Conservation (phyloP, 2,797 vertebrate species). For the Tolypeutes matacus region DNA sequence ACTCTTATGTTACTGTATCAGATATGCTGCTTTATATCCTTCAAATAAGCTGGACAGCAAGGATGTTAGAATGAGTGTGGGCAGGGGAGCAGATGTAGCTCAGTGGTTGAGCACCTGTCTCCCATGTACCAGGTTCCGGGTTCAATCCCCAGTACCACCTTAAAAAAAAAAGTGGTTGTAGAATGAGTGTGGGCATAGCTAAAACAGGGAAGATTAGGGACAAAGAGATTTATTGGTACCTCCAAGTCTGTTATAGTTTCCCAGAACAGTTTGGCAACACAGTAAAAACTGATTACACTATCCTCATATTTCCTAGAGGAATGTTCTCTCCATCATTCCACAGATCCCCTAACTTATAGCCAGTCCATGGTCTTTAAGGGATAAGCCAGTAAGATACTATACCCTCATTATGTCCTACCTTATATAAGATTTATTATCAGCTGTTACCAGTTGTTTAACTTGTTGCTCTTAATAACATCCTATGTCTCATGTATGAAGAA, state of each 20-base stretch:
- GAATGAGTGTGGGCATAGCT: too few species aligned
- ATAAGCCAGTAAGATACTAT: not conserved
- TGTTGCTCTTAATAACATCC: not conserved
- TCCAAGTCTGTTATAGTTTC: not conserved
- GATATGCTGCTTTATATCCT: not conserved
- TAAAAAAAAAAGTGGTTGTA: too few species aligned
- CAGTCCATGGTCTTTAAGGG: not conserved
- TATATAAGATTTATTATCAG: not conserved
- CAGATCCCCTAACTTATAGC: not conserved
- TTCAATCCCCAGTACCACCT: too few species aligned
- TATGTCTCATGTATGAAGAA: slow-evolving; percentile 18
- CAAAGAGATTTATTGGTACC: not conserved
- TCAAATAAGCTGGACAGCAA: not conserved
- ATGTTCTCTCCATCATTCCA: not conserved
- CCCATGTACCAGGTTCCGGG: too few species aligned
- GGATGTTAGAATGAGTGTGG: not conserved
- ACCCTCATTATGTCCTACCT: not conserved
- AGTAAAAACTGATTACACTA: not conserved
- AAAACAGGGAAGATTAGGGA: not conserved
- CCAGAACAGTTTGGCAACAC: not conserved
- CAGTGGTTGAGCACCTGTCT: too few species aligned
- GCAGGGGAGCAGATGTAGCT: too few species aligned
- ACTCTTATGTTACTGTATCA: too few species aligned
- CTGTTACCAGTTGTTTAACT: not conserved
- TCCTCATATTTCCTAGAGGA: slow-evolving; percentile 9